Base-by-base conservation (phyloP, 2,888 invertebrate species). In the Apocheima hispidaria region DNA sequence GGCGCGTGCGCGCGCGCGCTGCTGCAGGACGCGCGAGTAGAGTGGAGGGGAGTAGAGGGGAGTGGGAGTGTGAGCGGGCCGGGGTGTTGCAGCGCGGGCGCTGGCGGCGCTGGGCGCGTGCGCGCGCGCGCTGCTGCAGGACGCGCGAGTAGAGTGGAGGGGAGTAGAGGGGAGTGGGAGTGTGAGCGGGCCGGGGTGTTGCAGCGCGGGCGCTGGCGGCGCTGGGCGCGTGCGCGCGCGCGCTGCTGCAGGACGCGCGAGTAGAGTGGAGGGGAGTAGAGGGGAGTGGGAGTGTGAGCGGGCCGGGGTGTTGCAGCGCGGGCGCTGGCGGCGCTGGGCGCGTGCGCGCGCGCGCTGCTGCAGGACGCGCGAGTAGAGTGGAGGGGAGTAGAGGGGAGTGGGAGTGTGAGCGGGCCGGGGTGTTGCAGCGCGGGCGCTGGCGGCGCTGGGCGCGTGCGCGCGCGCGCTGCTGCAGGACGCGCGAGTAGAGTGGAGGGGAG, bases 301-400 rank as follows among this genome's bases (percentile, higher is more conserved):
- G 2, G 18, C 10, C 4, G 12, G 16, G 26, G 36, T 43, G 9
- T 43, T 35, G 2, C 58, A 69, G 69, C 95, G 49, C 94, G 94
- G 60, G 95, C 96, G 3, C 90, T 98, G 36, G 89, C 93, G 53
- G 96, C 98, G 20, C 96, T 98, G 83, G 96, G 97, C 0, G 94
- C 93, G 53, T 94, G 96, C 9, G 96, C 97, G 23, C 94, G 95
- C 53, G 97, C 98, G 76, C 92, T 99, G 70, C 91, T 99, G 44
- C 96, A 98, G 83, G 99, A 99, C 92, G 97, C 98, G 5, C 99
- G n/a, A n/a, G n/a, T n/a, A n/a, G n/a, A n/a, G n/a, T n/a, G n/a
- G n/a, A n/a, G n/a, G 23, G 6, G 23, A 23, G 23, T 23, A 23
- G 2, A 23, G 23, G 23, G 23, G 5, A 23, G 23, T 23, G 23